Evolutionary conservation across 2,113 vertebrate genomes (phyloP).

Genomic region (Nothoprocta pentlandii): DNA sequence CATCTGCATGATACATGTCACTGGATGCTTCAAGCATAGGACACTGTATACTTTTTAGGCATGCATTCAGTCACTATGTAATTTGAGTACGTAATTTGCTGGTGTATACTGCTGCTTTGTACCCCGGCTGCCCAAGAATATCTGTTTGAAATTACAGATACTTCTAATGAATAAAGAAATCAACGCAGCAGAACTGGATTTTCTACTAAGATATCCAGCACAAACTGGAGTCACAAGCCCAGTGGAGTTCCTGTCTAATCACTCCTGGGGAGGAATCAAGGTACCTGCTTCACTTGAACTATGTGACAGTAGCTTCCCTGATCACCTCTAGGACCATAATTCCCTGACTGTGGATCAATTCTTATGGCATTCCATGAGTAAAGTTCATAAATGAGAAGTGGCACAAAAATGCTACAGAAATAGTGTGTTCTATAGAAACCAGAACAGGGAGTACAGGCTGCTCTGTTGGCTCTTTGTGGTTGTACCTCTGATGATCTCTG

Average conservation of each 20-base stretch:
- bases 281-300: slow-evolving; percentile 63
- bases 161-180: slow-evolving; percentile 91
- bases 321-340: neutral
- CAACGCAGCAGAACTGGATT: slow-evolving; percentile 85
- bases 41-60: neutral
- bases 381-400: neutral
- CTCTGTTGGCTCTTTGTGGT: neutral
- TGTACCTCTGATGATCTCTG: neutral
- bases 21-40: neutral
- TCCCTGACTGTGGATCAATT: neutral
- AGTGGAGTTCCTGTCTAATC: slow-evolving; percentile 91
- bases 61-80: rapidly evolving
- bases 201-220: slow-evolving; percentile 91
- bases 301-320: neutral
- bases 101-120: neutral
- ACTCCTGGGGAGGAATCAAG: slow-evolving; percentile 95
- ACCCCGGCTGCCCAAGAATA: neutral
- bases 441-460: neutral
- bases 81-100: neutral
- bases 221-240: slow-evolving; percentile 84
- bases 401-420: neutral
- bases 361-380: neutral
- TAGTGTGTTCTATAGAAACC: neutral
- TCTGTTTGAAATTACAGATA: slow-evolving; percentile 78
- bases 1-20: neutral